phyloP scores from a whole-genome alignment of 2,888 invertebrate species.

The Orthonychiurus folsomi region DNA sequence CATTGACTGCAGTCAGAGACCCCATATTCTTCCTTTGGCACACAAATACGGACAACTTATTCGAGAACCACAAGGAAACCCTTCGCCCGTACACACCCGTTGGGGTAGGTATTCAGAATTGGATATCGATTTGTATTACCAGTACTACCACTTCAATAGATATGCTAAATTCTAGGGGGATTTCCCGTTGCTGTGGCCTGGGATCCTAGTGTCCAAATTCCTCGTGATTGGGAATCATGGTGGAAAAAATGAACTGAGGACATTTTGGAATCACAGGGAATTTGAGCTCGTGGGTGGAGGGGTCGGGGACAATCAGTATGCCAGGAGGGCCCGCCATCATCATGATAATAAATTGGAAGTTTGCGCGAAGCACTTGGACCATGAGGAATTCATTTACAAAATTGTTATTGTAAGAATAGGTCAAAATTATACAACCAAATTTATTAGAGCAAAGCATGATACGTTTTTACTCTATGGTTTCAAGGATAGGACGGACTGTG shows the following conservation, averaged over 20 bases:
- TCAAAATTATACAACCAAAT: too few relatives aligned
- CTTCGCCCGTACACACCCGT: constrained; percentile 55
- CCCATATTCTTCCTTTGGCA: constrained; percentile 81
- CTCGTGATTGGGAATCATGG: background rate
- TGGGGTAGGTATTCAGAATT: too few relatives aligned
- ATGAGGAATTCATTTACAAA: constrained; percentile 6
- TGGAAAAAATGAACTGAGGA: background rate
- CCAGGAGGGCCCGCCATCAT: constrained; percentile 19
- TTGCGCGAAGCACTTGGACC: constrained; percentile 9
- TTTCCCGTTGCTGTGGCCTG: background rate
- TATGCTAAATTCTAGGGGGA: constrained; percentile 13
- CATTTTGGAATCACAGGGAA: constrained; percentile 2
- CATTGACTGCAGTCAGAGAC: constrained; percentile 75
- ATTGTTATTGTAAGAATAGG: constrained; percentile 7
- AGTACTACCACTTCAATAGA: too few relatives aligned
- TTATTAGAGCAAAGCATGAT: too few relatives aligned
- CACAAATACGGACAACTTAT: constrained; percentile 64
- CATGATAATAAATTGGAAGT: background rate
- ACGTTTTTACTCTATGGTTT: too few relatives aligned
- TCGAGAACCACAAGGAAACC: constrained; percentile 63
- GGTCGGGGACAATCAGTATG: background rate
- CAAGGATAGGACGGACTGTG: too few relatives aligned
- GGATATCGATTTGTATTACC: too few relatives aligned
- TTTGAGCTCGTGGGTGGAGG: constrained; percentile 43
- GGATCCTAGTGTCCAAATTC: background rate